Conservation (phyloP, 2,113 vertebrate species). For the Ailurus styani region DNA sequence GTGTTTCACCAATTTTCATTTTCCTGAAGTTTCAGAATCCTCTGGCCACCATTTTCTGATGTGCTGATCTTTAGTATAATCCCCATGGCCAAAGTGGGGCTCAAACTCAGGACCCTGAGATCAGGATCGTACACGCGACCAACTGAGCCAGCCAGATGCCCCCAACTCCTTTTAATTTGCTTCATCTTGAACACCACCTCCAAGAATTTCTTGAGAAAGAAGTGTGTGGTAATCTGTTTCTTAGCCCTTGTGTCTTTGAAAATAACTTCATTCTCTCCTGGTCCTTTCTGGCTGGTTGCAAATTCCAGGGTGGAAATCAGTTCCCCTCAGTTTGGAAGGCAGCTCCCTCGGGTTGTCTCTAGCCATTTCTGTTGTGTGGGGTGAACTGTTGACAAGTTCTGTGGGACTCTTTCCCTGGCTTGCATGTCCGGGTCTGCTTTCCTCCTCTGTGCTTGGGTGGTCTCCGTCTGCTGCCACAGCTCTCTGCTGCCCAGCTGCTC, state of each 20-base stretch:
- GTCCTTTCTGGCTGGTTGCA: not conserved
- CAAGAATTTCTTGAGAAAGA: not conserved
- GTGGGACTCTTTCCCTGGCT: not conserved
- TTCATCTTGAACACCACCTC: not conserved
- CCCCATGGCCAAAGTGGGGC: not conserved
- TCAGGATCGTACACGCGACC: not conserved
- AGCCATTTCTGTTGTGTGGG: no score
- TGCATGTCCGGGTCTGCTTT: not conserved
- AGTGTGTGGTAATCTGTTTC: not conserved
- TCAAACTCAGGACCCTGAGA: not conserved
- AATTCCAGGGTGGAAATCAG: not conserved
- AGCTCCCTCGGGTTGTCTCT: fast-evolving
- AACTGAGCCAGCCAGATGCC: not conserved
- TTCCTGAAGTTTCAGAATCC: not conserved
- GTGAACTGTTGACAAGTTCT: not conserved
- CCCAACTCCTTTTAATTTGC: not conserved
- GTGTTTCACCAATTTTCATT: not conserved
- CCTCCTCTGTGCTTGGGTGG: not conserved
- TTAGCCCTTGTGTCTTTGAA: not conserved
- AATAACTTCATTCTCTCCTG: not conserved
- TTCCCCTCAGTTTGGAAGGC: not conserved
- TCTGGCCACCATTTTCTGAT: not conserved
- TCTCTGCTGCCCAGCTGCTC: not conserved
- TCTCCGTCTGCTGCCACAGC: not conserved
- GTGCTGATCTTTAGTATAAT: not conserved